These are phyloP conservation scores for Diogma glabrata DNA, from an alignment of 2,888 invertebrate genomes.

Conservation along the genomic window DNA sequence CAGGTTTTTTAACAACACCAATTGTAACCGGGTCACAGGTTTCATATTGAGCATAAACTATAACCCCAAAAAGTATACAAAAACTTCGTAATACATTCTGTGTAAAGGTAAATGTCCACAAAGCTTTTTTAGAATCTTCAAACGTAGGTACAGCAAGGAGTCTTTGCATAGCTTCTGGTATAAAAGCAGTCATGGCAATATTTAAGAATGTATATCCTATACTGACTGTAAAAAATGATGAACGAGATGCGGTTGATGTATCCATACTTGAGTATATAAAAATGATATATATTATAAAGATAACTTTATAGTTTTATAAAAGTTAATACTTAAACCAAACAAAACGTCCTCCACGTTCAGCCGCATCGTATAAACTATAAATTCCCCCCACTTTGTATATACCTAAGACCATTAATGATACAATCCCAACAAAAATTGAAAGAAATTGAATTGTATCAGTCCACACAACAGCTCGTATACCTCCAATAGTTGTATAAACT, in stretches of 20 bases:
- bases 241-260: not conserved
- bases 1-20: constrained; percentile 42
- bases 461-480: constrained; percentile 40
- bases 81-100: constrained; percentile 43
- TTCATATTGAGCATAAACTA: constrained; percentile 27
- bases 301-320: too few species aligned
- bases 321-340: constrained; percentile 52
- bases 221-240: constrained; percentile 1
- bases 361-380: constrained; percentile 43
- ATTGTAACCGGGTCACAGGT: constrained; percentile 51
- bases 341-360: constrained; percentile 42
- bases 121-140: constrained; percentile 21
- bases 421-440: constrained; percentile 41
- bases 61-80: constrained; percentile 46
- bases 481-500: constrained; percentile 2
- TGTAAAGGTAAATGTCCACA: constrained; percentile 45
- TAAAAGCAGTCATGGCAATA: not conserved
- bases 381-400: constrained; percentile 38
- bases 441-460: constrained; percentile 48
- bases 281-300: too few species aligned
- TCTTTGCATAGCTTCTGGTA: constrained; percentile 43
- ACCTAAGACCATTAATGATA: constrained; percentile 40
- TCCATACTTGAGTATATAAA: not conserved
- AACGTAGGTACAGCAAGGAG: constrained; percentile 34
- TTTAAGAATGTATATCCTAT: not conserved